Evolutionary conservation across 2,797 vertebrate genomes (phyloP), one percentile per base, ranked within the genome.

Genomic region (Melanotaenia boesemani): DNA sequence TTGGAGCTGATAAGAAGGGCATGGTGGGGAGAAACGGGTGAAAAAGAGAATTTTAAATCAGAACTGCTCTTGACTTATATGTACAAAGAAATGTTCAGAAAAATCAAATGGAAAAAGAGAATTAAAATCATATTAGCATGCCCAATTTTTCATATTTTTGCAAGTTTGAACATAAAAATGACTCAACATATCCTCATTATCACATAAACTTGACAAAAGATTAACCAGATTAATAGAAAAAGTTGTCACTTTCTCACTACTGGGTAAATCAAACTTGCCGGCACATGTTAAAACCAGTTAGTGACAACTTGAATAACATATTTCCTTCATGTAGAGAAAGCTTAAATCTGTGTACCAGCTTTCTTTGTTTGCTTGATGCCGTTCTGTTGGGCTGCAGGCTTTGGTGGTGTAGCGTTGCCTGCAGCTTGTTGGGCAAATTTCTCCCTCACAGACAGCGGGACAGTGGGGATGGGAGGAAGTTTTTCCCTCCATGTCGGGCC

Each of bases 401-500:
- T 80, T 0, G 2, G 71, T 3, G 58, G 36, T 1, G 70, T 18
- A 0, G 79, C 16, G 22, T 3, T 62, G 65, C 41, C 39, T 28
- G 72, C 55, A 15, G 81, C 73, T 24, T 74, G 68, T 48, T 85
- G 86, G 72, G 54, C 22, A 71, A 96, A 93, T 64, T 93, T 95
- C 24, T 77, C 95, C 92, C 95, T 94, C 50, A 95, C 92, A 9
- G 95, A 94, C 80, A 96, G 32, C 0, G 97, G 96, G 8, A 99
- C 96, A 0, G 93, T 77, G 8, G 97, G 97, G 83, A 97, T 96
- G 4, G 95, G 92, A 0, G 97, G 97, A 55, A 98, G 95, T 83
- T 97, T 97, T 83, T 96, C 94, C 72, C 97, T 95, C 97, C 97
- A 99, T 11, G 94, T 91, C 0, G 86, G 87, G 0, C 97, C 97